phyloP scores from a whole-genome alignment of 2,113 vertebrate species.

The Hemiscyllium ocellatum region DNA sequence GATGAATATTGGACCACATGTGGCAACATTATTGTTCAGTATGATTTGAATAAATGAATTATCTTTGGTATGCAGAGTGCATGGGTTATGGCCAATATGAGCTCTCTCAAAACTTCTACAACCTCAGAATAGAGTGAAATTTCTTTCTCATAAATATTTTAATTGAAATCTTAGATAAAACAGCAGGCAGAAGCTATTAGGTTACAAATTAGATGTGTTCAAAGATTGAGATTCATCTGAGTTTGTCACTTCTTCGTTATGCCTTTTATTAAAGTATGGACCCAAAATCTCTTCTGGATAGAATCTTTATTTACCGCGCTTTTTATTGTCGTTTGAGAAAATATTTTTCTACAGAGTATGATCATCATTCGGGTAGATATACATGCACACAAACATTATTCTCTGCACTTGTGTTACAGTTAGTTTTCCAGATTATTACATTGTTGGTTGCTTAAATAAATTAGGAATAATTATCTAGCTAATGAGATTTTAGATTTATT shows the following conservation, averaged over 20 bases:
- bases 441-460: neutral
- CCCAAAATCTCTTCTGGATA: neutral
- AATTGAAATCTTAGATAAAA: neutral
- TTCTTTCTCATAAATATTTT: neutral
- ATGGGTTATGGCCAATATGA: neutral
- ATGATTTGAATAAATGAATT: neutral
- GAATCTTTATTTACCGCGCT: neutral
- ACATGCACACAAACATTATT: neutral
- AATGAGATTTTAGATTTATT: neutral
- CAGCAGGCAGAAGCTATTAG: neutral
- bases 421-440: neutral
- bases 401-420: neutral
- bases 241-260: neutral
- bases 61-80: neutral
- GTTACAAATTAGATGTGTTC: neutral
- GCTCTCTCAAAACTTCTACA: neutral
- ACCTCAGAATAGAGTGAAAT: neutral
- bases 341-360: neutral
- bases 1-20: neutral
- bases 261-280: neutral
- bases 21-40: neutral
- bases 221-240: neutral
- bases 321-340: neutral
- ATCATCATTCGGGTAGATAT: neutral
- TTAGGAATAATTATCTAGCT: neutral